Conservation (phyloP, 2,797 vertebrate genomes). For the Clarias laeviceps region DNA sequence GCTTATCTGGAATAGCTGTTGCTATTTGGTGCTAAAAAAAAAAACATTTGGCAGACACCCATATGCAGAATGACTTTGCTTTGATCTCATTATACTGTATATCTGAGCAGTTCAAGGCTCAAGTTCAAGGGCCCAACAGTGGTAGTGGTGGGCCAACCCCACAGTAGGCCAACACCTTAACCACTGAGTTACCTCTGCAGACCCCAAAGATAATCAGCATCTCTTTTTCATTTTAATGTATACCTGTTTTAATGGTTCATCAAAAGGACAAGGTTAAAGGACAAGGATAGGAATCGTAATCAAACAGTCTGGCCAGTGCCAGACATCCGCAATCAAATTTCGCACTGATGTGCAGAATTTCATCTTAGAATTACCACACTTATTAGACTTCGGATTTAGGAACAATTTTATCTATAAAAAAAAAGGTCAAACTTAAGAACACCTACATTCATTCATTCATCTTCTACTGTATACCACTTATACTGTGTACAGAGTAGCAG, state of each 20-base stretch:
- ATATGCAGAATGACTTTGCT: too few species aligned
- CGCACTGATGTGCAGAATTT: background rate
- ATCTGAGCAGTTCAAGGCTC: too few species aligned
- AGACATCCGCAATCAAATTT: background rate
- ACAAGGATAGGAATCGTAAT: background rate
- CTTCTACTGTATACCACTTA: too few species aligned
- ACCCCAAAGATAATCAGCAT: too few species aligned
- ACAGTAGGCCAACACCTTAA: too few species aligned
- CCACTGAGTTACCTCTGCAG: too few species aligned
- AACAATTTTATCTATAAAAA: background rate
- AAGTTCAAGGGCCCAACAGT: too few species aligned
- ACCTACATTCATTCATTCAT: background rate
- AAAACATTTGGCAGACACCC: too few species aligned
- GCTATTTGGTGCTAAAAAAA: background rate
- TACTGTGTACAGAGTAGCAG: too few species aligned
- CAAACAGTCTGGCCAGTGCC: background rate
- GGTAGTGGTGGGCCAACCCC: too few species aligned
- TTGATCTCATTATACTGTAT: too few species aligned
- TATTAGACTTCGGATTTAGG: background rate
- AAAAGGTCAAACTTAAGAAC: background rate
- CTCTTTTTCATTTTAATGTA: background rate
- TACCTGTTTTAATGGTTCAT: background rate
- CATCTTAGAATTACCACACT: background rate
- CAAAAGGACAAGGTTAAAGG: background rate
- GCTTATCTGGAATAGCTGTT: background rate